Percentiles rank a stretch among this genome's conserved stretches.
Conservation (phyloP, 2,888 invertebrate genomes). For the Agonopterix heracliana region DNA sequence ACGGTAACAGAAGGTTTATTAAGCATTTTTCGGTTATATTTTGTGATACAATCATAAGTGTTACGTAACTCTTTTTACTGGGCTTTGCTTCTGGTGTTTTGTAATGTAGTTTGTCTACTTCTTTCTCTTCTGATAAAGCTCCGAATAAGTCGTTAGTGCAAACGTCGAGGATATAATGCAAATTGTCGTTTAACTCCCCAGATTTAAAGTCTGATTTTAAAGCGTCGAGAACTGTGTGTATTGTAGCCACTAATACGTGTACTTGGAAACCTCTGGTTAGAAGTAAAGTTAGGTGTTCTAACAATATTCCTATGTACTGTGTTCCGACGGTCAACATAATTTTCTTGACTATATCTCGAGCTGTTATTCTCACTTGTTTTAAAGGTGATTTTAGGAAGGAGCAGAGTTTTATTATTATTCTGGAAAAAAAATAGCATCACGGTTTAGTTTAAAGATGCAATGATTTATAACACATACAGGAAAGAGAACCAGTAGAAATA, state of each 20-base stretch:
- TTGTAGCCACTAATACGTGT: constrained; percentile 93
- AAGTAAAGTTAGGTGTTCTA: constrained; percentile 87
- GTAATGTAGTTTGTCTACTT: constrained; percentile 87
- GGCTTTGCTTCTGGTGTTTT: constrained; percentile 90
- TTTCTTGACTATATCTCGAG: constrained; percentile 94
- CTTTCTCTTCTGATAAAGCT: constrained; percentile 91
- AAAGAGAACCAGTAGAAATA: too few species aligned
- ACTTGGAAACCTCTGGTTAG: constrained; percentile 94
- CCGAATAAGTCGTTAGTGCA: constrained; percentile 94
- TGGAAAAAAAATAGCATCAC: constrained; percentile 40
- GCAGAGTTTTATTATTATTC: constrained; percentile 91
- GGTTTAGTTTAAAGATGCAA: too few species aligned
- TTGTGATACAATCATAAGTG: constrained; percentile 87
- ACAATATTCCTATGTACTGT: constrained; percentile 83
- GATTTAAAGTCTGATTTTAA: constrained; percentile 82
- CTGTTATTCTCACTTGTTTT: constrained; percentile 88
- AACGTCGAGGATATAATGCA: constrained; percentile 86
- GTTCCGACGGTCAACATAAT: constrained; percentile 92
- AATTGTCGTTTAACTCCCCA: constrained; percentile 86
- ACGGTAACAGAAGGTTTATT: constrained; percentile 85
- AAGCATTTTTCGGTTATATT: constrained; percentile 86
- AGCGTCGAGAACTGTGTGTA: constrained; percentile 87
- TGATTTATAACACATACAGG: not conserved
- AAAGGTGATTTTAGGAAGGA: constrained; percentile 92
- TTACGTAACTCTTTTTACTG: constrained; percentile 89